phyloP scores from a whole-genome alignment of 2,888 invertebrate species.

The Folsomia candida region DNA sequence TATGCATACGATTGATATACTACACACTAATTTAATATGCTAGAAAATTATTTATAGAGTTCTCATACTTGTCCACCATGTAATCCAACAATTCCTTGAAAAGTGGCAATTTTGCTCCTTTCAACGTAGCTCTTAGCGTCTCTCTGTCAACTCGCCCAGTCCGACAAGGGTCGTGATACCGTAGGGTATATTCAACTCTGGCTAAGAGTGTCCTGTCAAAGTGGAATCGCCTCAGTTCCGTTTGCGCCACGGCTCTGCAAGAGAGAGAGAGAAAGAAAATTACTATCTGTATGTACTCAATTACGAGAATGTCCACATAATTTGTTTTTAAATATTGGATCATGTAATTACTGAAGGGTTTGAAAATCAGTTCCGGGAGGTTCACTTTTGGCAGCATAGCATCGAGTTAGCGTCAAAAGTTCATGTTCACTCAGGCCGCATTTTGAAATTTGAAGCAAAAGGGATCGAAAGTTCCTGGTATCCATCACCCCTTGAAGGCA shows the following conservation, averaged over 20 bases:
- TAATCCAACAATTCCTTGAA: conserved; percentile 67
- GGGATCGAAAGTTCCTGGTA: conserved; percentile 36
- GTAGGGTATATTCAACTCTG: conserved; percentile 59
- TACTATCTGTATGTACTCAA: background rate
- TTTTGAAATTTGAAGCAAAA: conserved; percentile 45
- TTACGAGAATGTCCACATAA: background rate
- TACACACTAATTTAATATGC: background rate
- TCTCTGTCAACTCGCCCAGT: conserved; percentile 62
- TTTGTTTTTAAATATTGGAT: no score
- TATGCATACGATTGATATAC: background rate
- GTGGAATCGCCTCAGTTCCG: conserved; percentile 65
- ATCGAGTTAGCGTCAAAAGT: conserved; percentile 71
- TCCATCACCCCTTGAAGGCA: conserved; percentile 44
- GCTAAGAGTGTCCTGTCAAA: conserved; percentile 42
- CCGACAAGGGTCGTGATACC: conserved; percentile 60
- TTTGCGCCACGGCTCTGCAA: conserved; percentile 66
- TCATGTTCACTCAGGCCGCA: conserved; percentile 69
- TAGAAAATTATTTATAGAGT: background rate
- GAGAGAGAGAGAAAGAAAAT: background rate
- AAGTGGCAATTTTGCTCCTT: conserved; percentile 69
- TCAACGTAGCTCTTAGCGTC: conserved; percentile 65
- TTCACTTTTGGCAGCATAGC: conserved; percentile 63
- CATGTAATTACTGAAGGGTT: conserved; percentile 46
- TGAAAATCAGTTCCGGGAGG: conserved; percentile 45
- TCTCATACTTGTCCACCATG: conserved; percentile 66